phyloP scores from a whole-genome alignment of 2,797 vertebrate genomes.

The Telmatherina bonti region DNA sequence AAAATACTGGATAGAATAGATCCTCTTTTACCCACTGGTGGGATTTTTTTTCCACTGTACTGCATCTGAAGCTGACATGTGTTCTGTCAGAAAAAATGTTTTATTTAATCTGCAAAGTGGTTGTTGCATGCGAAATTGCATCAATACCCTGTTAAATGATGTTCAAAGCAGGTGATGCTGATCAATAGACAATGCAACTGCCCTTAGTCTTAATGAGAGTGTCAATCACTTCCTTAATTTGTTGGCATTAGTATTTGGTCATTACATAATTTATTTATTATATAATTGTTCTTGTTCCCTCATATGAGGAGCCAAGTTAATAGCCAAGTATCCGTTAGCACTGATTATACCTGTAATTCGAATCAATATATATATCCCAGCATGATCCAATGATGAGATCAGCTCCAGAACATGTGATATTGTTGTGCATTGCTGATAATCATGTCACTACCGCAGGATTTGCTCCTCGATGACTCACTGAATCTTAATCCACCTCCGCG shows the following conservation, averaged over 20 bases:
- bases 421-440: constrained; percentile 33
- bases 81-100: not conserved
- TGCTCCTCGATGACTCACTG: constrained; percentile 42
- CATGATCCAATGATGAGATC: constrained; percentile 20
- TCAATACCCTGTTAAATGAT: not conserved
- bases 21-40: not conserved
- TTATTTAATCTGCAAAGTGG: constrained; percentile 1
- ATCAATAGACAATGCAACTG: not conserved
- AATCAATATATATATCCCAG: constrained; percentile 43
- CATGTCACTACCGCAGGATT: constrained; percentile 25
- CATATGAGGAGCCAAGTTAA: constrained; percentile 32
- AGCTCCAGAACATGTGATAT: constrained; percentile 26
- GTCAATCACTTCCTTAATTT: constrained; percentile 40
- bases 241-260: constrained; percentile 23
- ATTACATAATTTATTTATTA: constrained; percentile 65
- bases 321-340: constrained; percentile 37
- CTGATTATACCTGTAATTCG: constrained; percentile 52
- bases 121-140: not conserved
- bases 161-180: not conserved
- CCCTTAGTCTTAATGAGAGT: constrained; percentile 8
- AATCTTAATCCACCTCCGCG: constrained; percentile 58
- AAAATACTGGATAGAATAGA: constrained; percentile 2
- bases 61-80: not conserved
- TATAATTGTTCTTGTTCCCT: constrained; percentile 59
- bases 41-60: constrained; percentile 15